Percentiles rank a stretch among this genome's conserved stretches.
phyloP scores from a whole-genome alignment of 2,797 vertebrate genomes.

The Distichodus sexfasciatus region DNA sequence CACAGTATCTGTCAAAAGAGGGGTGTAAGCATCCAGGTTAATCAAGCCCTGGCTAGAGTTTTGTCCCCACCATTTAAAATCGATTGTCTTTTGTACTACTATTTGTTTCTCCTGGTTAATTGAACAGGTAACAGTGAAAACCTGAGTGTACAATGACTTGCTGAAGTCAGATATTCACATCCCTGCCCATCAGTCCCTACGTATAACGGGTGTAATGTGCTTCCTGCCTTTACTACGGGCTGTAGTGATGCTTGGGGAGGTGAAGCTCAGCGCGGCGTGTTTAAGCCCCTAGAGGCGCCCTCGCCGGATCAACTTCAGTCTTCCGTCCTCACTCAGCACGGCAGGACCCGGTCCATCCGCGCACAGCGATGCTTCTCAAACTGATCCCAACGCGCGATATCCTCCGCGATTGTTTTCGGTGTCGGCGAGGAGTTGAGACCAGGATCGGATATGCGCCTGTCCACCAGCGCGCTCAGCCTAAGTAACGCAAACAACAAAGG shows the following conservation, averaged over 20 bases:
- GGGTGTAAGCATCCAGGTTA: too few species aligned
- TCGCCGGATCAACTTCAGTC: conserved; percentile 71
- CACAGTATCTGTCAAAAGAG: too few species aligned
- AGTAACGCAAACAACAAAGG: conserved; percentile 60
- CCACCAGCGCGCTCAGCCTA: conserved; percentile 55
- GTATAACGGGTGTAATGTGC: conserved; percentile 20
- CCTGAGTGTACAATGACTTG: too few species aligned
- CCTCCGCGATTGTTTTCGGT: conserved; percentile 65
- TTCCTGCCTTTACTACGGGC: conserved; percentile 40
- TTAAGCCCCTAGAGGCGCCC: conserved; percentile 50
- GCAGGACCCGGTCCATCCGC: conserved; percentile 75
- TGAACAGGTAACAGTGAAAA: too few species aligned
- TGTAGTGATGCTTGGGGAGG: too few species aligned
- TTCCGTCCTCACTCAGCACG: conserved; percentile 68
- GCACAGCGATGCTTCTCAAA: conserved; percentile 81
- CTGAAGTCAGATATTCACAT: too few species aligned
- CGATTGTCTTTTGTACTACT: too few species aligned
- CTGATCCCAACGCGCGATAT: conserved; percentile 64
- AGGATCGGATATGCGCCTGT: conserved; percentile 58
- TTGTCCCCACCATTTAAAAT: too few species aligned
- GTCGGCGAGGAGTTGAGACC: conserved; percentile 63
- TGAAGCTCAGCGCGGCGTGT: conserved; percentile 54
- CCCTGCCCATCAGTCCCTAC: neutral
- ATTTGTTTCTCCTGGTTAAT: too few species aligned
- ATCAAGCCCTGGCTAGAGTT: too few species aligned